phyloP scores from a whole-genome alignment of 2,797 vertebrate genomes.

The Anomalospiza imberbis region DNA sequence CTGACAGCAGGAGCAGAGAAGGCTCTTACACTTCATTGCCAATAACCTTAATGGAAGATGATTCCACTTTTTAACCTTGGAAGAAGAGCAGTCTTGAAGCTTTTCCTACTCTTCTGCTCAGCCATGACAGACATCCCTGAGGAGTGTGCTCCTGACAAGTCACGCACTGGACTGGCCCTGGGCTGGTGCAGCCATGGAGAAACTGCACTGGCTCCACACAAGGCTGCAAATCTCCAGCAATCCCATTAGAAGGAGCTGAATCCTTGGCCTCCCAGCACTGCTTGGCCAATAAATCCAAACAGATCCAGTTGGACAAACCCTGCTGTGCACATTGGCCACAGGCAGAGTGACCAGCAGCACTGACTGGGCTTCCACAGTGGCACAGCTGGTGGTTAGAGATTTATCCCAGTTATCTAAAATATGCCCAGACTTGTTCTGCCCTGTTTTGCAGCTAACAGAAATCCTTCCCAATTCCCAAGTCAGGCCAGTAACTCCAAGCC shows the following conservation, averaged over 20 bases:
- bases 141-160: neutral
- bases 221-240: neutral
- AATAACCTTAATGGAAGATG: neutral
- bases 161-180: neutral
- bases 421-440: neutral
- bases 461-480: neutral
- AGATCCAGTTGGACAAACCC: neutral
- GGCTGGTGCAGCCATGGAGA: neutral
- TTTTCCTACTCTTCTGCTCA: neutral
- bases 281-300: neutral
- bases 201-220: neutral
- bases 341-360: neutral
- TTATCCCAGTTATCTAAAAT: neutral
- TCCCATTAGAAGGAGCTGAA: rapidly evolving
- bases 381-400: neutral
- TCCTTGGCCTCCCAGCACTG: neutral
- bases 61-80: neutral
- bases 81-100: neutral
- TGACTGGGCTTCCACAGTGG: neutral
- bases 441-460: neutral
- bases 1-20: neutral
- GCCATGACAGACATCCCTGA: neutral
- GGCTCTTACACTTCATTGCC: neutral
- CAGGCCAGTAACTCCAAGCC: neutral
- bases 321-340: neutral